Evolutionary conservation across 2,113 vertebrate genomes (phyloP).

Genomic region (Leuciscus idus): DNA sequence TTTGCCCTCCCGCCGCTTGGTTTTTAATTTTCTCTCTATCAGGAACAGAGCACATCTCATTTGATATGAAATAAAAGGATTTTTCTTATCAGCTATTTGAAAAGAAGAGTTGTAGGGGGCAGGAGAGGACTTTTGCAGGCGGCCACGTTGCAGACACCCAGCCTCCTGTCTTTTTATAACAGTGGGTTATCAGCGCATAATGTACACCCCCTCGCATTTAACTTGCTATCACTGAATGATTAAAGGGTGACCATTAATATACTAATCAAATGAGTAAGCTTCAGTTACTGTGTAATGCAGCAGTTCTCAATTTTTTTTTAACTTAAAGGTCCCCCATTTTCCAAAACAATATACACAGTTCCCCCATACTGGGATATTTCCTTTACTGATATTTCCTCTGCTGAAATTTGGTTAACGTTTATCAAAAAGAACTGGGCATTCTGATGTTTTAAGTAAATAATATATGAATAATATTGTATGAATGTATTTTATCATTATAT

Average conservation of each 20-base stretch:
- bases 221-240: slow-evolving; percentile 20
- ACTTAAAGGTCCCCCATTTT: neutral
- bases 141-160: neutral
- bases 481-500: neutral
- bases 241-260: neutral
- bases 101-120: slow-evolving; percentile 30
- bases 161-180: slow-evolving; percentile 43
- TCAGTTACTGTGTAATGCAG: neutral
- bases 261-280: neutral
- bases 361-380: neutral
- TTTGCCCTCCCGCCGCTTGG: slow-evolving; percentile 30
- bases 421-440: neutral
- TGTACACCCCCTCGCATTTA: slow-evolving; percentile 60
- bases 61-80: slow-evolving; percentile 65
- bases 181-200: slow-evolving; percentile 74
- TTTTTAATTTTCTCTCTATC: slow-evolving; percentile 54
- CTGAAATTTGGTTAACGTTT: neutral
- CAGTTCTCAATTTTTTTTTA: neutral
- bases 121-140: slow-evolving; percentile 16
- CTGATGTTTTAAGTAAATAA: neutral
- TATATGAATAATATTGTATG: neutral
- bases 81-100: slow-evolving; percentile 58
- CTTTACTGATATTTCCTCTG: neutral
- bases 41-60: slow-evolving; percentile 61
- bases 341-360: neutral